These are phyloP conservation scores for Temnothorax nylanderi DNA, from an alignment of 1,140 invertebrate species.

Conservation along the genomic window DNA sequence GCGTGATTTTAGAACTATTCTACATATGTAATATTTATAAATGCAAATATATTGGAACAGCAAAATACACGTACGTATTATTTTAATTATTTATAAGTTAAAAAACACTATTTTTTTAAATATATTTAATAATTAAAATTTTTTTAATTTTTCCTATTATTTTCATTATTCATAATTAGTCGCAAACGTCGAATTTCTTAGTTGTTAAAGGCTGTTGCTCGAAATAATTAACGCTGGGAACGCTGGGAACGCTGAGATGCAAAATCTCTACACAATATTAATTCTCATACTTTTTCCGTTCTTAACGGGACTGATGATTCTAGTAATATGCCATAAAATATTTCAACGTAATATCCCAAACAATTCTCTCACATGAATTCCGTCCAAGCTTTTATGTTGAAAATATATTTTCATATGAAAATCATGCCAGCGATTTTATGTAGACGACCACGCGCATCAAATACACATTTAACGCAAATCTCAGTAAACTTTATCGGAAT, in stretches of 20 bases:
- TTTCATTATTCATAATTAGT: neutral
- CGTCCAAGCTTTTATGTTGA: neutral
- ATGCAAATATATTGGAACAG: neutral
- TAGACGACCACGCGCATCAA: neutral
- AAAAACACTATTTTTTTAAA: neutral
- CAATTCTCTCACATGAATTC: neutral
- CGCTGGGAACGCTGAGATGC: neutral
- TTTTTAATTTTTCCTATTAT: neutral
- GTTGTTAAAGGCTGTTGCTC: neutral
- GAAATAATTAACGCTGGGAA: neutral
- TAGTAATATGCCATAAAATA: constrained; percentile 9
- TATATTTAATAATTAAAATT: neutral
- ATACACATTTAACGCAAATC: constrained; percentile 33
- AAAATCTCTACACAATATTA: constrained; percentile 23
- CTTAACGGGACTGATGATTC: constrained; percentile 13
- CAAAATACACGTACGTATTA: neutral
- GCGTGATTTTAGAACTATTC: neutral
- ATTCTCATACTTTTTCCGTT: constrained; percentile 1
- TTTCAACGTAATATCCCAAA: constrained; percentile 26
- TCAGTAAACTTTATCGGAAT: neutral
- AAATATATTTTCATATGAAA: constrained; percentile 39
- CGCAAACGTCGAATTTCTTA: neutral
- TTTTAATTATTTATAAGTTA: neutral
- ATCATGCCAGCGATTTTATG: neutral
- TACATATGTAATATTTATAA: neutral